Evolutionary conservation across 2,797 vertebrate genomes (phyloP), one percentile per base, ranked within the genome.

Genomic region (Danio aesculapii): DNA sequence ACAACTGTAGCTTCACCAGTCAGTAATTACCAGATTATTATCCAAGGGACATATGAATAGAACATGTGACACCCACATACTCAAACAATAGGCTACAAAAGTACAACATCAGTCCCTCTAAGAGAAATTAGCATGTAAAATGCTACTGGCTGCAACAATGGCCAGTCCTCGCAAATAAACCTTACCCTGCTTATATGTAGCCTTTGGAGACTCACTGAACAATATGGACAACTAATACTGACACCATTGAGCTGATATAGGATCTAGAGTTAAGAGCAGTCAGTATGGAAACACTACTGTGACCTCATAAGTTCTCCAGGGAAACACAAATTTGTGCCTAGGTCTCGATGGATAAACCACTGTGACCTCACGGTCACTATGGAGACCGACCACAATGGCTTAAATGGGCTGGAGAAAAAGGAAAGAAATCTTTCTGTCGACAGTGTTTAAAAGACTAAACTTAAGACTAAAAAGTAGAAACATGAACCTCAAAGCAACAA

Each of bases 331-430:
- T 77, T 12, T 12, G 57, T 58, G 70, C 57, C 75, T 19, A 72
- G 8, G 41, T 83, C 81, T 63, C 46, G 10, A 63, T 50, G 61
- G 77, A 82, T 67, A 72, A 81, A 49, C 64, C 79, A 57, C 64
- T 30, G 30, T 81, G 69, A 84, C 85, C 82, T 78, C 46, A 84
- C 47, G 0, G 49, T 86, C 64, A 1, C 83, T 69, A 81, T 75
- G 61, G 83, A 63, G 69, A 86, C 81, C 44, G 30, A 76, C 77
- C 74, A 71, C 59, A 44, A 76, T 81, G 58, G 78, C 83, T 77
- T 71, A 81, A 81, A 84, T 63, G 61, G 1, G 11, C 7, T 49
- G 7, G 47, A 49, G 47, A 49, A 49, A 49, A n/a, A 30, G 1
- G 30, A 30, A 30, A 30, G 30, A 30, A 30, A 30, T 14, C 6